Percentiles rank a stretch among this genome's conserved stretches.
These are phyloP conservation scores for Lagorchestes hirsutus DNA, from an alignment of 2,797 vertebrate genomes.

Conservation along the genomic window DNA sequence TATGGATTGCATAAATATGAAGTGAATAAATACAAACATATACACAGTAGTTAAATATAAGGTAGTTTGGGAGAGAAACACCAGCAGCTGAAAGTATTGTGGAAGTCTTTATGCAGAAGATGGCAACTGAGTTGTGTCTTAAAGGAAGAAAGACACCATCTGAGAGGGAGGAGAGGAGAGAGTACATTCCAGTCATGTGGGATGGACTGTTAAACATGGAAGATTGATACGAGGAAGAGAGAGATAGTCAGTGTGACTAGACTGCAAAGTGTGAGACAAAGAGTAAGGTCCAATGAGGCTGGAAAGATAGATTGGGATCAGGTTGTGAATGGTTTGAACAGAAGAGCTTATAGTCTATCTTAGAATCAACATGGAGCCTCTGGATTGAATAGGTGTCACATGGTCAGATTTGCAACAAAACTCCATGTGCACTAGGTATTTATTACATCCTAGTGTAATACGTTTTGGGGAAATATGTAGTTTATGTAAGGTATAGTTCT, in stretches of 20 bases:
- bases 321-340: not conserved
- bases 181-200: not conserved
- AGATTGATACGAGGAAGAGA: not conserved
- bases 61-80: not conserved
- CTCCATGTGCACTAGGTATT: not conserved
- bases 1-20: not conserved
- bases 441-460: not conserved
- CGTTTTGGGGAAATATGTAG: not conserved
- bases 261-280: not conserved
- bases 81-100: not conserved
- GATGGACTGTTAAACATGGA: not conserved
- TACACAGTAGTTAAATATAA: not conserved
- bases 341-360: no score
- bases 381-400: not conserved
- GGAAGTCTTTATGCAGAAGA: no score
- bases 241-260: not conserved
- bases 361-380: not conserved
- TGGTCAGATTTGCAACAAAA: not conserved
- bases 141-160: no score
- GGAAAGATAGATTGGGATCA: not conserved
- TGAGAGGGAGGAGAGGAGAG: no score
- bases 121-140: no score
- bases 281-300: not conserved
- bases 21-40: not conserved
- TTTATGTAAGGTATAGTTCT: no score